Conservation (phyloP, 2,888 invertebrate species). For the Azorinus chamasolen region DNA sequence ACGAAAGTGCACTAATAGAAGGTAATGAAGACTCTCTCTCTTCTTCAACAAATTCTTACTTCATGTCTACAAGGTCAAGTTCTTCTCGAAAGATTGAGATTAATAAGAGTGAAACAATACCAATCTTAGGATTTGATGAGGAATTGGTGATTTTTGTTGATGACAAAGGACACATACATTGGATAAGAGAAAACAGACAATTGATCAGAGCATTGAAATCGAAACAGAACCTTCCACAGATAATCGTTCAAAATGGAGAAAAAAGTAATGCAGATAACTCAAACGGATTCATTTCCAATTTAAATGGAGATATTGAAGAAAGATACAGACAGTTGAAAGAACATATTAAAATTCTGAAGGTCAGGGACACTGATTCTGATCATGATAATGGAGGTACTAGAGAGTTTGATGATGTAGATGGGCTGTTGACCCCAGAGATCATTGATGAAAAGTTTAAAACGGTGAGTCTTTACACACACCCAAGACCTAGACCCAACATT, state of each 20-base stretch:
- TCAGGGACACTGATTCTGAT: no score
- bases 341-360: no score
- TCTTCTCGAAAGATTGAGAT: slow-evolving; percentile 34
- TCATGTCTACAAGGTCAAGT: background rate
- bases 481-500: slow-evolving; percentile 52
- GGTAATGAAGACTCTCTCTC: background rate
- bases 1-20: slow-evolving; percentile 4
- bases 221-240: no score
- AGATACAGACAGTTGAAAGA: no score
- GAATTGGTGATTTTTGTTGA: slow-evolving; percentile 54
- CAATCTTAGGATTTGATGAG: slow-evolving; percentile 44
- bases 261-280: slow-evolving; percentile 1
- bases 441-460: slow-evolving; percentile 42
- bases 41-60: background rate
- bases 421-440: background rate
- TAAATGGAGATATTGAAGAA: no score
- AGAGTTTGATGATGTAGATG: no score
- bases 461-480: slow-evolving; percentile 47
- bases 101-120: slow-evolving; percentile 36
- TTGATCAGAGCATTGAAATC: no score
- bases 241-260: slow-evolving; percentile 32
- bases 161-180: slow-evolving; percentile 38
- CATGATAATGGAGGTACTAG: background rate
- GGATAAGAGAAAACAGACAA: slow-evolving; percentile 8
- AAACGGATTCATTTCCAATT: background rate